Conservation (phyloP, 2,113 vertebrate genomes). For the Crotophaga sulcirostris region DNA sequence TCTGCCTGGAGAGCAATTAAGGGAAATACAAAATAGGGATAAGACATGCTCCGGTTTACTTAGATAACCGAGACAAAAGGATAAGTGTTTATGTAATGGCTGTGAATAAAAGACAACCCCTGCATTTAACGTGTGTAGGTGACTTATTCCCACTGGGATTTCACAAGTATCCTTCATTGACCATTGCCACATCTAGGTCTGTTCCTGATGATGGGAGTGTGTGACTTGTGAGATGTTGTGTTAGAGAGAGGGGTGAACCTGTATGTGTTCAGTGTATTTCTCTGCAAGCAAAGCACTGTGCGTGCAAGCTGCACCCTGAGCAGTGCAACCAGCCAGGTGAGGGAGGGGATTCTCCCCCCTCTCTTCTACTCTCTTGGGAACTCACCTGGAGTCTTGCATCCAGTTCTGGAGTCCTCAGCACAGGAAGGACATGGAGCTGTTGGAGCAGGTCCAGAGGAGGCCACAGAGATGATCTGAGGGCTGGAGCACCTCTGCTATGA, state of each 20-base stretch:
- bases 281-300: accelerated
- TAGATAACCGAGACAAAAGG: background rate
- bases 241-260: background rate
- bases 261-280: accelerated
- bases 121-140: background rate
- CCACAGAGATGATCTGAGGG: no score
- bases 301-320: no score
- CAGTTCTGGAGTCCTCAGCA: no score
- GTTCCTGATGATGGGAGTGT: background rate
- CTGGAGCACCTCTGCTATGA: no score
- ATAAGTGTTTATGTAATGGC: background rate
- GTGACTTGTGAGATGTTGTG: background rate
- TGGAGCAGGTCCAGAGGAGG: no score
- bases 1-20: conserved; percentile 31
- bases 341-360: no score
- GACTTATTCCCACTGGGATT: background rate
- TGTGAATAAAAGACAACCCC: background rate
- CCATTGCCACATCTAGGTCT: background rate
- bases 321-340: no score
- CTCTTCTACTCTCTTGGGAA: no score
- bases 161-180: background rate
- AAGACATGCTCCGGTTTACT: background rate
- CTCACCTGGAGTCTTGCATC: no score
- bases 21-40: background rate
- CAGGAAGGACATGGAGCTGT: no score